Base-by-base conservation (phyloP, 2,797 vertebrate genomes). In the Moxostoma hubbsi region DNA sequence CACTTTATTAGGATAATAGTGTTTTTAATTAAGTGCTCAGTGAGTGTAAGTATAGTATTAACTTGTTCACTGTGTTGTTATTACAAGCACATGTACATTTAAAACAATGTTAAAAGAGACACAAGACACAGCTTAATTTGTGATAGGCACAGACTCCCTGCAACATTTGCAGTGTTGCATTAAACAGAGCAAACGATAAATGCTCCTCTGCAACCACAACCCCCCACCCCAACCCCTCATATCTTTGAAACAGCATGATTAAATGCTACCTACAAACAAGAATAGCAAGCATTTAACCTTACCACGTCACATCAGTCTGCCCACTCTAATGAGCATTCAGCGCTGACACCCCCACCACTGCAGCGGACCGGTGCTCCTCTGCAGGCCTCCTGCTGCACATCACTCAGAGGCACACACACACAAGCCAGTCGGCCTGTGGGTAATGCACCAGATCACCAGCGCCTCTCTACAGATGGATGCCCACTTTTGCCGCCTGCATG, bases 381-480 rank as follows among this genome's bases (percentile, higher is more conserved):
- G 66, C 15, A 51, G 5, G 7, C 47, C 43, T 64, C 24, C 65
- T 58, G 13, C 9, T 49, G 59, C 59, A 67, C 55, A 67, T 75
- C 81, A 63, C 50, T 61, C 36, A 58, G 58, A 79, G 66, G 59
- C 47, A 58, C 55, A 58, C 43, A 47, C 55, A 70, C 47, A 84
- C 58, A 57, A 73, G 54, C 63, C 76, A 80, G 85, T 87, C 83
- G 84, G 84, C 81, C 85, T 80, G 72, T 53, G 51, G 81, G 81
- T 81, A 87, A 83, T 86, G 88, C 88, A 85, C 85, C 86, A 86
- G 89, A 86, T 85, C 82, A 78, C 75, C 72, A 82, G 68, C 72
- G 81, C 83, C 87, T 88, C 89, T 82, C 87, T 83, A 81, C 80
- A 82, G 87, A 72, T 61, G 72, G 50, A 69, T 81, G 79, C 79